Percentiles rank a stretch among this genome's conserved stretches.
Evolutionary conservation across 2,888 invertebrate species (phyloP).

Genomic region (Scelioninae gen. 1): DNA sequence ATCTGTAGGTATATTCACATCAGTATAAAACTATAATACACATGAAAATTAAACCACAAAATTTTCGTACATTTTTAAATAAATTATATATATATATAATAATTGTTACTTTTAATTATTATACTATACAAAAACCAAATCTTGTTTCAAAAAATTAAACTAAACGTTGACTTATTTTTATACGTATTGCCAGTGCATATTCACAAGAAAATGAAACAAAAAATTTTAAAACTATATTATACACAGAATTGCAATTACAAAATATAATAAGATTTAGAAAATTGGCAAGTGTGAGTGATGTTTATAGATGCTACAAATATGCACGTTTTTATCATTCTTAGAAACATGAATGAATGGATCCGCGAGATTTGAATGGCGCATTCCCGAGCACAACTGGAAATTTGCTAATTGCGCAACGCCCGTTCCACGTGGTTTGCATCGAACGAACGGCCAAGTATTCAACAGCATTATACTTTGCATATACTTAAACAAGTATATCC

Average conservation of each 20-base stretch:
- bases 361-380: constrained; percentile 63
- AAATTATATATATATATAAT: too few species aligned
- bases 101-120: too few species aligned
- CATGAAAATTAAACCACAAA: too few species aligned
- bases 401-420: constrained; percentile 72
- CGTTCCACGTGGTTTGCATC: constrained; percentile 68
- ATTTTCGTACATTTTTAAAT: too few species aligned
- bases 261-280: too few species aligned
- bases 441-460: constrained; percentile 58
- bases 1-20: too few species aligned
- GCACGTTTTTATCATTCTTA: constrained; percentile 39
- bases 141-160: too few species aligned
- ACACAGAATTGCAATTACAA: too few species aligned
- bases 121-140: too few species aligned
- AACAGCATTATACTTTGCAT: constrained; percentile 30
- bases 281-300: neutral
- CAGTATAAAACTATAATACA: too few species aligned
- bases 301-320: constrained; percentile 7
- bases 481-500: constrained; percentile 57
- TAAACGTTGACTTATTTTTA: too few species aligned
- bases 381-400: constrained; percentile 48
- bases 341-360: constrained; percentile 71
- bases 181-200: neutral
- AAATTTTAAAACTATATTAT: neutral
- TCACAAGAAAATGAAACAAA: neutral